Evolutionary conservation across 1,140 invertebrate genomes (phyloP).

Genomic region (Wiebesia pumilae): DNA sequence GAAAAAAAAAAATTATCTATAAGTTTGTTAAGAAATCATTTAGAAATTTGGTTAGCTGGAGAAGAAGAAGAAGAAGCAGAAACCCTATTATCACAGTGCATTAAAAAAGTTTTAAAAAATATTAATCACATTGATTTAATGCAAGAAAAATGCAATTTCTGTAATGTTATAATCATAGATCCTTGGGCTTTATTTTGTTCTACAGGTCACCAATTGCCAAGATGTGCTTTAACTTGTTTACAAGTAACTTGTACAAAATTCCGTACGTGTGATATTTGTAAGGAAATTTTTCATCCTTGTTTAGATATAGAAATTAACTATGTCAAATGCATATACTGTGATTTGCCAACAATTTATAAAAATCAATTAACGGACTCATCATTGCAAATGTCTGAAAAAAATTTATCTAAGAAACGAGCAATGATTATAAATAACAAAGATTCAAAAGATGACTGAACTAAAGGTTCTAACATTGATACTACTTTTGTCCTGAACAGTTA

Average conservation of each 20-base stretch:
- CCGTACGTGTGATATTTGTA: conserved; percentile 66
- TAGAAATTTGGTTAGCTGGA: conserved; percentile 66
- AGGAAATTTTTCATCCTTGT: conserved; percentile 66
- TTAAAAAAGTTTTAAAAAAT: conserved; percentile 54
- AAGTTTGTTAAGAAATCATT: conserved; percentile 63
- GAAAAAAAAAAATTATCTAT: conserved; percentile 58
- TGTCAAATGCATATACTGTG: conserved; percentile 67
- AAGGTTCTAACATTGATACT: neutral
- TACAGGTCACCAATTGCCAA: conserved; percentile 66
- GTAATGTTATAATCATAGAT: conserved; percentile 60
- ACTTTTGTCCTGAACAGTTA: too few relatives aligned
- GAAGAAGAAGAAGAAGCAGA: conserved; percentile 57
- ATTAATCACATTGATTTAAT: conserved; percentile 46
- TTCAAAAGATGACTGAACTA: conserved; percentile 17
- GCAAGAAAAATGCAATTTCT: conserved; percentile 65
- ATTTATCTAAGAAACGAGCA: conserved; percentile 60
- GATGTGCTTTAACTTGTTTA: conserved; percentile 68
- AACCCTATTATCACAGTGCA: conserved; percentile 49
- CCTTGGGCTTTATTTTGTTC: conserved; percentile 64
- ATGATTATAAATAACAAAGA: neutral
- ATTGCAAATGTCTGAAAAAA: conserved; percentile 53
- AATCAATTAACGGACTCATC: conserved; percentile 53
- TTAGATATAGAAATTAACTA: conserved; percentile 63
- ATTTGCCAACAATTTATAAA: conserved; percentile 64
- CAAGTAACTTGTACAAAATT: conserved; percentile 66